Evolutionary conservation across 2,797 vertebrate genomes (phyloP).

Genomic region (Coendou prehensilis): DNA sequence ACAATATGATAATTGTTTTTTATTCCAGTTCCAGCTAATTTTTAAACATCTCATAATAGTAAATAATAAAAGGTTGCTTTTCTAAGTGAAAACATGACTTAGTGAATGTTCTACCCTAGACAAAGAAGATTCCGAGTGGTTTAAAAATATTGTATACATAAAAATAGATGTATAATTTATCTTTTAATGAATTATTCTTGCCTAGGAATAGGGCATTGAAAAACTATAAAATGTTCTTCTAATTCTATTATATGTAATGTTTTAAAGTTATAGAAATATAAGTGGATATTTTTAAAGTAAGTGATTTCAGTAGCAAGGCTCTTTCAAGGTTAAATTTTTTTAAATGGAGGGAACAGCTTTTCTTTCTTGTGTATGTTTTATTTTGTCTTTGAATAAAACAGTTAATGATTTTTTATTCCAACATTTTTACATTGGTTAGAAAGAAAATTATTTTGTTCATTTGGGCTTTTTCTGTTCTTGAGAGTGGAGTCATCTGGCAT

Average conservation of each 20-base stretch:
- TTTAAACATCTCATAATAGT: neutral
- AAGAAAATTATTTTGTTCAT: neutral
- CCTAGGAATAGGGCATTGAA: neutral
- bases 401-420: conserved; percentile 45
- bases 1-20: neutral
- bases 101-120: neutral
- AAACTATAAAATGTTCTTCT: neutral
- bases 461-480: neutral
- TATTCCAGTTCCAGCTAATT: neutral
- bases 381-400: conserved; percentile 48
- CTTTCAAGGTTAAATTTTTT: conserved; percentile 36
- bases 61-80: neutral
- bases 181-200: neutral
- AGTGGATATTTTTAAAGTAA: conserved; percentile 32
- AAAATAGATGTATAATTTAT: neutral
- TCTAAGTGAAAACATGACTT: neutral
- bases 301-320: neutral
- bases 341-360: neutral
- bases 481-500: neutral
- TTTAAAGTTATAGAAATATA: conserved; percentile 3
- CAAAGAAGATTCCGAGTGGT: neutral
- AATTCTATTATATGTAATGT: neutral
- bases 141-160: neutral
- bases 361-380: conserved; percentile 5
- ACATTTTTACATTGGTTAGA: neutral